Evolutionary conservation across 1,140 invertebrate genomes (phyloP), one percentile per base, ranked within the genome.

Genomic region (Drosophila triauraria): DNA sequence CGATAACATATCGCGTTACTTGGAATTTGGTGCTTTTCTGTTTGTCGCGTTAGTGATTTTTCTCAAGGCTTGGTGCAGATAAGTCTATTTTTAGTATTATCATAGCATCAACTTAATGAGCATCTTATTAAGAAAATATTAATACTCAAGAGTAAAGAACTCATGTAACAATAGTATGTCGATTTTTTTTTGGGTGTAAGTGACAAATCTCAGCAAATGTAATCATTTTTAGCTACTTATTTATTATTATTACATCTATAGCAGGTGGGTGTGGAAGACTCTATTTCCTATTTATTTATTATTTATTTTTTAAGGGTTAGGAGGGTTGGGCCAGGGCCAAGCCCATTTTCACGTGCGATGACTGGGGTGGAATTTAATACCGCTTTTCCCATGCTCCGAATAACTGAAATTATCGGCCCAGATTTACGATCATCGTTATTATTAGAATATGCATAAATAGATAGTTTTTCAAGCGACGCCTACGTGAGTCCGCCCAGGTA

Each of bases 391-490:
- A 59, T 50, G 53, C 44, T 56, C 44, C 8, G 58, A 56, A 53
- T 20, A 53, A 10, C 20, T 40, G 9, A 44, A 44, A 67, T 48
- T 70, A 71, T 47, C 20, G 15, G 6, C 25, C 48, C 13, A 67
- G 74, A 77, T 69, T 77, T 77, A 77, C 62, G 62, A 42, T 75
- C 30, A 47, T 38, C 25, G 58, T 47, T 47, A 30, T 43, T 63
- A 42, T 48, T 30, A 17, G 10, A 47, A 65, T 32, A n/a, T n/a
- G 3, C 13, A 35, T 35, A 8, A 8, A 35, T 56, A 65, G 40
- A 69, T 23, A 3, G 13, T 10, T 54, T 38, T 9, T 1, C 0
- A 10, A 10, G 47, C 35, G 17, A 2, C n/a, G 25, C 5, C 42
- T 71, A 71, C 64, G 64, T 71, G 68, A n/a, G 63, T 9, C 5